Percentiles rank a stretch among this genome's conserved stretches.
Conservation (phyloP, 2,888 invertebrate species). For the Melipona bicolor region DNA sequence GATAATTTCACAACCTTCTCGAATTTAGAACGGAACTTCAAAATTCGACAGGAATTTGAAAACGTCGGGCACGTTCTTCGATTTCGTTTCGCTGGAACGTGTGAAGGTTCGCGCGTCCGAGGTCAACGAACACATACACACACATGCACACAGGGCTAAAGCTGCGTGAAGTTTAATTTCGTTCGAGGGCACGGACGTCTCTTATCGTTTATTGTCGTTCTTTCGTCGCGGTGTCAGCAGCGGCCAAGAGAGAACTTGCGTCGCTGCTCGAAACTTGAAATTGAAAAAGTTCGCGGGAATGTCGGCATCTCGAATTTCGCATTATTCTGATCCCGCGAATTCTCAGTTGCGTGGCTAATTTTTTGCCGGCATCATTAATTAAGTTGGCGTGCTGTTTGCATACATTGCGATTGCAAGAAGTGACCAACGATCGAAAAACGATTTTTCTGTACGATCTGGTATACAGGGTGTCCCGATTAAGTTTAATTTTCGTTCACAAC, state of each 20-base stretch:
- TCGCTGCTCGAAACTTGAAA: conserved; percentile 40
- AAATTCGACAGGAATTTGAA: conserved; percentile 1
- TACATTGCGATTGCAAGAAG: no score
- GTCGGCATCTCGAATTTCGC: conserved; percentile 39
- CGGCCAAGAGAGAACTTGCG: conserved; percentile 22
- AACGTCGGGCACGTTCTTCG: not conserved
- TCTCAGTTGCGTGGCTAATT: no score
- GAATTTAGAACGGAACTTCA: not conserved
- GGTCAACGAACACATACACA: not conserved
- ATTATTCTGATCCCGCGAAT: conserved; percentile 39
- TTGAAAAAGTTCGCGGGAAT: conserved; percentile 50
- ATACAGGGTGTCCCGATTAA: no score
- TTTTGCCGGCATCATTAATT: no score
- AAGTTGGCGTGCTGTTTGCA: no score
- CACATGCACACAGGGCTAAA: not conserved
- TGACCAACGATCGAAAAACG: no score
- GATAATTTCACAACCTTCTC: no score
- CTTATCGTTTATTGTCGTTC: conserved; percentile 30
- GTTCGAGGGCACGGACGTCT: not conserved
- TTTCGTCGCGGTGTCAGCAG: conserved; percentile 1
- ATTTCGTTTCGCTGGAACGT: not conserved
- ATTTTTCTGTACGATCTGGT: no score
- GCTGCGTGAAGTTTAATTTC: conserved; percentile 39
- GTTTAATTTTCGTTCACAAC: no score
- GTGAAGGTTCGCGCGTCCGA: conserved; percentile 13